Conservation (phyloP, 2,888 invertebrate species). For the Polydesmus complanatus region DNA sequence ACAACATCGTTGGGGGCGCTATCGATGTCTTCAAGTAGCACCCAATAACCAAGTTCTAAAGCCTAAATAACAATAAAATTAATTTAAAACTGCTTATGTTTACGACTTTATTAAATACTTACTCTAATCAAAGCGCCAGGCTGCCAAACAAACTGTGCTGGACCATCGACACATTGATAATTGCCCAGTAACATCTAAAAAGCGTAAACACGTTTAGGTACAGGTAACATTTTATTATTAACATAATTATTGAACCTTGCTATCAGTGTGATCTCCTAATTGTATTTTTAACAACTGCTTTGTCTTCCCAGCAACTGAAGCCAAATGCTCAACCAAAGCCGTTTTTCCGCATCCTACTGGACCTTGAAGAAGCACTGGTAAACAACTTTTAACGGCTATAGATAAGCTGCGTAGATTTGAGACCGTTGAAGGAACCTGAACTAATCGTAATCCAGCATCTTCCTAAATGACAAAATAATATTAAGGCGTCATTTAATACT, state of each 20-base stretch:
- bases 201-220: neutral
- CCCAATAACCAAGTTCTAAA: slow-evolving; percentile 72
- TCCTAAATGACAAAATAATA: neutral
- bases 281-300: slow-evolving; percentile 64
- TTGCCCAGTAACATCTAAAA: slow-evolving; percentile 64
- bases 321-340: slow-evolving; percentile 70
- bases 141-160: slow-evolving; percentile 94
- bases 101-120: neutral
- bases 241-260: slow-evolving; percentile 44
- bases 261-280: slow-evolving; percentile 91
- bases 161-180: slow-evolving; percentile 87
- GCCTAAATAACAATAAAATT: slow-evolving; percentile 40
- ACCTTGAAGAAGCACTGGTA: slow-evolving; percentile 60
- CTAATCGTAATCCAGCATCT: slow-evolving; percentile 30
- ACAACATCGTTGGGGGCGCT: slow-evolving; percentile 85
- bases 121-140: slow-evolving; percentile 75
- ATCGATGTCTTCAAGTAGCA: slow-evolving; percentile 90
- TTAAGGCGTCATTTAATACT: neutral
- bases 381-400: slow-evolving; percentile 57
- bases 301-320: slow-evolving; percentile 52
- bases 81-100: neutral
- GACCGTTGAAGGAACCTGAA: slow-evolving; percentile 56
- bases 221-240: slow-evolving; percentile 1
- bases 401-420: slow-evolving; percentile 62
- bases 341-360: slow-evolving; percentile 94